Base-by-base conservation (phyloP, 1,140 invertebrate genomes). In the Drosophila kepulauana region DNA sequence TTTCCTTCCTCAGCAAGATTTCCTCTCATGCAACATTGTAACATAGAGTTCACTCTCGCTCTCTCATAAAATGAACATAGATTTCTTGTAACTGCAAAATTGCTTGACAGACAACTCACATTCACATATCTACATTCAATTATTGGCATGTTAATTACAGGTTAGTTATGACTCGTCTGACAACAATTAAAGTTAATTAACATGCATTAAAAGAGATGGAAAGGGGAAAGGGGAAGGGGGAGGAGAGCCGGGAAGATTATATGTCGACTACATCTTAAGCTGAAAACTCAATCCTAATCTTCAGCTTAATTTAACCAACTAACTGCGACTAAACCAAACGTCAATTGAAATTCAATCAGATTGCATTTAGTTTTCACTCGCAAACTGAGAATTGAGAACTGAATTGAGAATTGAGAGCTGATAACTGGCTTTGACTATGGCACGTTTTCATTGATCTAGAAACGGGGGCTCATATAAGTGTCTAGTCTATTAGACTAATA, bases 111-210 rank as follows among this genome's bases (percentile, higher is more conserved):
- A 62, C 38, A 51, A 74, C 54, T 20, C 49, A 51, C 48, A 51
- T 54, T 70, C 65, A 52, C 54, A 57, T 30, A 78, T 46, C 11
- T 25, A 49, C 38, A 51, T 10, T 41, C 54, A 67, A 67, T 89
- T 81, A 88, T 89, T 88, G 84, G 78, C 85, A 81, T 84, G 84
- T 89, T 88, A 88, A 88, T 88, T 89, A 73, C 65, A 75, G 74
- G 67, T 67, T 81, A 75, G 84, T 88, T 88, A 88, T 84, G 85
- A 81, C 74, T 81, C 71, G 85, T 49, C 75, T 85, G 81, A 48
- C 80, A 88, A 88, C 85, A 88, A 88, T 88, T 88, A 88, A 85
- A 78, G 78, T 78, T 88, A 88, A 88, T 88, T 88, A 88, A 89
- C 84, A 81, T 78, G 81, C 35, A 58, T 62, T 38, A 46, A 4